Evolutionary conservation across 2,113 vertebrate species (phyloP).

Genomic region (Aptenodytes forsteri): DNA sequence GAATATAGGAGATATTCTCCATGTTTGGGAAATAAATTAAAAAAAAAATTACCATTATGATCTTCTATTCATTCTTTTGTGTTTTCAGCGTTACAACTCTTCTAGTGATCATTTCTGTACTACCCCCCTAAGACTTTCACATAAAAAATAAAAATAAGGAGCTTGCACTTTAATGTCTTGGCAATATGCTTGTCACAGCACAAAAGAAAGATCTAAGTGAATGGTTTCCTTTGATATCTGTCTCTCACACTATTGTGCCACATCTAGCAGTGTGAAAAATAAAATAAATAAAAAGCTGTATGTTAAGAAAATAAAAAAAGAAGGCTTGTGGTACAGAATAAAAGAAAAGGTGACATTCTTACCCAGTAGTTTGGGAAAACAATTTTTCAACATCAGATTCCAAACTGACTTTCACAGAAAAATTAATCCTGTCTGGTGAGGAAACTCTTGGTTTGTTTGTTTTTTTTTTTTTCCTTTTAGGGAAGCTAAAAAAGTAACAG

Average conservation of each 20-base stretch:
- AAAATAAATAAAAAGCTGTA: not conserved
- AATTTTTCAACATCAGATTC: not conserved
- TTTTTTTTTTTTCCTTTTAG: no score
- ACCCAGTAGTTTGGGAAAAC: not conserved
- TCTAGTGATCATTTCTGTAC: not conserved
- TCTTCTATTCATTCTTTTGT: not conserved
- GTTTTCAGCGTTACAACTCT: not conserved
- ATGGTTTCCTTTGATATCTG: slow-evolving; percentile 44
- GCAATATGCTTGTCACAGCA: slow-evolving; percentile 1
- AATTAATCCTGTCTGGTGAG: not conserved
- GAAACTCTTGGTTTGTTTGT: not conserved
- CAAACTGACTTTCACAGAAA: not conserved
- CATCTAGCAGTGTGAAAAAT: not conserved
- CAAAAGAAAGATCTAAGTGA: slow-evolving; percentile 48
- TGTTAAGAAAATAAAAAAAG: not conserved
- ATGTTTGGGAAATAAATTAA: not conserved
- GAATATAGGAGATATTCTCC: not conserved
- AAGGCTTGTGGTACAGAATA: not conserved
- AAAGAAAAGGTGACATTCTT: not conserved
- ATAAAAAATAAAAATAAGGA: not conserved
- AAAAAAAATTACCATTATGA: not conserved
- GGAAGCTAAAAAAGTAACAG: not conserved
- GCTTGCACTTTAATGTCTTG: not conserved
- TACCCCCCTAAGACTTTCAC: not conserved
- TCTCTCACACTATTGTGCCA: not conserved